Conservation (phyloP, 2,113 vertebrate species). For the Amblyornis subalaris region DNA sequence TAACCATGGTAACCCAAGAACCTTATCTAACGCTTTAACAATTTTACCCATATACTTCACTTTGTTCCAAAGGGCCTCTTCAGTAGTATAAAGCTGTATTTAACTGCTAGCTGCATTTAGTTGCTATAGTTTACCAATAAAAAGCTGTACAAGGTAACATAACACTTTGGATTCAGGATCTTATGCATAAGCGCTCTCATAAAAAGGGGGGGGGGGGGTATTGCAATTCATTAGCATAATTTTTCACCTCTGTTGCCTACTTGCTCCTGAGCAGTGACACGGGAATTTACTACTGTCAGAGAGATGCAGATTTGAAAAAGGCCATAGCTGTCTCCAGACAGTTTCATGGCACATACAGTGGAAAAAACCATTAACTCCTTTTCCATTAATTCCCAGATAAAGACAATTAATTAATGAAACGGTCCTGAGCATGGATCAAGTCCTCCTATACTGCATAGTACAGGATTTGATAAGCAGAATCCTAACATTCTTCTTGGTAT, state of each 20-base stretch:
- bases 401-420: background rate
- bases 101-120: background rate
- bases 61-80: slow-evolving; percentile 47
- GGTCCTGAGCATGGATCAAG: background rate
- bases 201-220: slow-evolving; percentile 49
- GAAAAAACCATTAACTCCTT: slow-evolving; percentile 12
- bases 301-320: slow-evolving; percentile 23
- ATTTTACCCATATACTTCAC: slow-evolving; percentile 52
- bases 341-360: background rate
- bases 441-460: background rate
- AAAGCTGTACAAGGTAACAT: slow-evolving; percentile 55
- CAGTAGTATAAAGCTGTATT: slow-evolving; percentile 45
- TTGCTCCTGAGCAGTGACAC: slow-evolving; percentile 4
- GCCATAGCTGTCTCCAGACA: slow-evolving; percentile 46
- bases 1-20: slow-evolving; percentile 73
- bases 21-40: slow-evolving; percentile 27
- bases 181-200: slow-evolving; percentile 10
- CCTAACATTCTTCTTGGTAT: background rate
- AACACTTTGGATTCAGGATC: slow-evolving; percentile 40
- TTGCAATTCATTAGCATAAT: slow-evolving; percentile 67
- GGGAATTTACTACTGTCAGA: slow-evolving; percentile 58
- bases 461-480: background rate
- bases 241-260: slow-evolving; percentile 60
- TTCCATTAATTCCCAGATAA: background rate
- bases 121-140: slow-evolving; percentile 31